Percentiles rank a stretch among this genome's conserved stretches.
Evolutionary conservation across 2,113 vertebrate species (phyloP).

Genomic region (Bettongia penicillata): DNA sequence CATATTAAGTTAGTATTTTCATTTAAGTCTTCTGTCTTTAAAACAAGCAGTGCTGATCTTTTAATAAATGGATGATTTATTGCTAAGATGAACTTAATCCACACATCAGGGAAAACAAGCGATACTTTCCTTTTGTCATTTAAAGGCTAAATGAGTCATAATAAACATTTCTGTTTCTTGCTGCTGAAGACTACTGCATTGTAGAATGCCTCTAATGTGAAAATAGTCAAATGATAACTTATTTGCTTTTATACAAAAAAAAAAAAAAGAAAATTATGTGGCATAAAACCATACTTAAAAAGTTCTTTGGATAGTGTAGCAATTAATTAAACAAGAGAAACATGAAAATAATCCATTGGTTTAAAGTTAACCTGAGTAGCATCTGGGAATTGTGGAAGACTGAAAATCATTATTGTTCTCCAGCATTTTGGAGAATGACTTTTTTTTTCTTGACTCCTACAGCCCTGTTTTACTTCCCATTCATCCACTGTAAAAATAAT

Average conservation of each 20-base stretch:
- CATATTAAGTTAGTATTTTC: not conserved
- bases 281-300: not conserved
- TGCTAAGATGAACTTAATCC: not conserved
- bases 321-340: rapidly evolving
- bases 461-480: not conserved
- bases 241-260: not conserved
- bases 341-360: not conserved
- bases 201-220: not conserved
- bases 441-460: not conserved
- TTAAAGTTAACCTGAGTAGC: not conserved
- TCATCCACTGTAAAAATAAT: not conserved
- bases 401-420: not conserved
- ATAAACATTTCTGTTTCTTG: not conserved
- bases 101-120: not conserved
- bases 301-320: not conserved
- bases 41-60: not conserved
- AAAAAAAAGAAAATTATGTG: not conserved
- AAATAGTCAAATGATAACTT: not conserved
- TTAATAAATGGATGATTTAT: conserved; percentile 1
- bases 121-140: not conserved
- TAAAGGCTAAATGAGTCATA: conserved; percentile 33
- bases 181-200: not conserved
- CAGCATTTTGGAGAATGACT: rapidly evolving
- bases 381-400: not conserved
- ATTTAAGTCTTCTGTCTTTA: not conserved